Evolutionary conservation across 2,113 vertebrate species (phyloP).

Genomic region (Arothron firmamentum): DNA sequence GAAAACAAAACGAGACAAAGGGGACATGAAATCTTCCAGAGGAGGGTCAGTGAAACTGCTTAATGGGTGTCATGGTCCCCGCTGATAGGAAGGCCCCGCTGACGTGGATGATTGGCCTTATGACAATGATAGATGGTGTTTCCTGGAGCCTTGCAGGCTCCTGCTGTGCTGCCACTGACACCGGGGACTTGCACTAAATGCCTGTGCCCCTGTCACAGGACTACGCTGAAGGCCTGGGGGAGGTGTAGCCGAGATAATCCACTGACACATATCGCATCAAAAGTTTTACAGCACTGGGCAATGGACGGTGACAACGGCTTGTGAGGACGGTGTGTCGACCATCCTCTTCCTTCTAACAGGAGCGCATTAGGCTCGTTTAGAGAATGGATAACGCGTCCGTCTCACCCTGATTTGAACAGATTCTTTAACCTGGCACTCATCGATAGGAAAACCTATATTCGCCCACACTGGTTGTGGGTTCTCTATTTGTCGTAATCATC

Average conservation of each 20-base stretch:
- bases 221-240: slow-evolving; percentile 50
- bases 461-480: too few relatives aligned
- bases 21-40: slow-evolving; percentile 34
- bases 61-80: slow-evolving; percentile 54
- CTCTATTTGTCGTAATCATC: too few relatives aligned
- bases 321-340: slow-evolving; percentile 4
- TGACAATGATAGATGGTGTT: slow-evolving; percentile 74
- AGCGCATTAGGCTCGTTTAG: slow-evolving; percentile 11
- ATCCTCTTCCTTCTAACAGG: slow-evolving; percentile 13
- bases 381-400: slow-evolving; percentile 29
- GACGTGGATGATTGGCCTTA: slow-evolving; percentile 66
- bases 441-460: too few relatives aligned
- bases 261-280: slow-evolving; percentile 60
- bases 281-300: slow-evolving; percentile 50
- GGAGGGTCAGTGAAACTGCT: slow-evolving; percentile 43
- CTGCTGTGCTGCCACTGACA: slow-evolving; percentile 65
- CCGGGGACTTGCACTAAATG: slow-evolving; percentile 67
- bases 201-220: slow-evolving; percentile 53
- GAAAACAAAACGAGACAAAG: slow-evolving; percentile 18
- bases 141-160: slow-evolving; percentile 59
- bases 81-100: slow-evolving; percentile 59
- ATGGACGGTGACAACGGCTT: slow-evolving; percentile 34
- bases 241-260: slow-evolving; percentile 57
- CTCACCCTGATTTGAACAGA: too few relatives aligned
- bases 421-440: too few relatives aligned